phyloP scores from a whole-genome alignment of 2,888 invertebrate genomes.

The Sinopyrophorus schimmeli region DNA sequence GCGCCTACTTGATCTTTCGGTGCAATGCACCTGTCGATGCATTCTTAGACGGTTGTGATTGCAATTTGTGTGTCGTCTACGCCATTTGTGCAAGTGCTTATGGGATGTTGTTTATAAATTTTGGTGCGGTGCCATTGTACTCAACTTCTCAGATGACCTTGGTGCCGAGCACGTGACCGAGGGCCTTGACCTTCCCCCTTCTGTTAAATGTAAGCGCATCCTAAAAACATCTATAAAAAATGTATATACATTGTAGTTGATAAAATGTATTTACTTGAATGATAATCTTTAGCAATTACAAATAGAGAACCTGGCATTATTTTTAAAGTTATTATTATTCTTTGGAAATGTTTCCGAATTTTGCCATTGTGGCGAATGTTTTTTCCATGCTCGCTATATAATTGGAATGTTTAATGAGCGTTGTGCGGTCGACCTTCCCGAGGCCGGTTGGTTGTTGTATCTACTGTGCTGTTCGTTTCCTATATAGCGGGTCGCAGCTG shows the following conservation, averaged over 20 bases:
- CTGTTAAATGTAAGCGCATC: slow-evolving; percentile 35
- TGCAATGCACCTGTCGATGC: slow-evolving; percentile 24
- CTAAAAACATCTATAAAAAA: slow-evolving; percentile 27
- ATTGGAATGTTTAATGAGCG: slow-evolving; percentile 37
- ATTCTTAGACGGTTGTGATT: slow-evolving; percentile 18
- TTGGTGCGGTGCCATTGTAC: slow-evolving; percentile 41
- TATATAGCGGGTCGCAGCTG: slow-evolving; percentile 33
- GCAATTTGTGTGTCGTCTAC: slow-evolving; percentile 11
- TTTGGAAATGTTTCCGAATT: too few species aligned
- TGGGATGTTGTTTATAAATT: slow-evolving; percentile 28
- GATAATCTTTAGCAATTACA: too few species aligned
- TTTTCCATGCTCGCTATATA: slow-evolving; percentile 25
- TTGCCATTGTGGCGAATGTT: slow-evolving; percentile 21
- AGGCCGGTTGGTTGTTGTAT: slow-evolving; percentile 36
- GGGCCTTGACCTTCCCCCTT: slow-evolving; percentile 61
- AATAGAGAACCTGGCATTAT: too few species aligned
- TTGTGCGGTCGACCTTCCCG: slow-evolving; percentile 39
- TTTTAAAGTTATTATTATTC: too few species aligned
- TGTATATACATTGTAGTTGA: too few species aligned
- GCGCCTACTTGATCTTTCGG: slow-evolving; percentile 4
- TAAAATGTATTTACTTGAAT: too few species aligned
- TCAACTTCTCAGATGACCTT: slow-evolving; percentile 55
- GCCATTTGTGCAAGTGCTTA: slow-evolving; percentile 11
- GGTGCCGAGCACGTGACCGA: slow-evolving; percentile 60
- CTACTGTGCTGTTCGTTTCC: slow-evolving; percentile 30